Conservation (phyloP, 2,113 vertebrate species). For the Sebastes fasciatus region DNA sequence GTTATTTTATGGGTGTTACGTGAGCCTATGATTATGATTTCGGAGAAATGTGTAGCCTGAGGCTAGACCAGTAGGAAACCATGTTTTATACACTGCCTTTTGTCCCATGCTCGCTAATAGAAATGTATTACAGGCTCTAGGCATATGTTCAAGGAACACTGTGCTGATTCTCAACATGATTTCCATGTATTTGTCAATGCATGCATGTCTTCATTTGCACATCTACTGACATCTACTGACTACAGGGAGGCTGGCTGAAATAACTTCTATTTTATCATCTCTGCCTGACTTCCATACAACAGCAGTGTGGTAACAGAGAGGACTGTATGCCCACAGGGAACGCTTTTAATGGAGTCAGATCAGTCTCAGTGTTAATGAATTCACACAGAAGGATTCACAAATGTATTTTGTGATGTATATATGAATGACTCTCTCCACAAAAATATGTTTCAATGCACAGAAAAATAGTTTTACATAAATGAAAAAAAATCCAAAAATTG, state of each 20-base stretch:
- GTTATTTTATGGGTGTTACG: not conserved
- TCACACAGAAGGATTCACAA: not conserved
- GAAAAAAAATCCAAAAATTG: too few relatives aligned
- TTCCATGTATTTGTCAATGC: slow-evolving; percentile 8
- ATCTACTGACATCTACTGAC: not conserved
- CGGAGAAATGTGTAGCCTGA: not conserved
- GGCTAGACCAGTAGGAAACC: not conserved
- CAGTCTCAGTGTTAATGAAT: not conserved
- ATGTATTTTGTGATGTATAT: not conserved
- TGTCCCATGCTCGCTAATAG: not conserved
- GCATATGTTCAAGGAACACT: not conserved
- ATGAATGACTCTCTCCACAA: not conserved
- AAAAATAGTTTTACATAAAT: not conserved
- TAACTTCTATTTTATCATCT: not conserved
- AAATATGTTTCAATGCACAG: not conserved
- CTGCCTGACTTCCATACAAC: not conserved
- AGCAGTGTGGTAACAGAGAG: not conserved
- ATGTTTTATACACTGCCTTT: not conserved
- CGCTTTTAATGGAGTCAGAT: not conserved
- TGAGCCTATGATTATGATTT: not conserved
- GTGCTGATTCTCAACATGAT: not conserved
- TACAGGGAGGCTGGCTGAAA: not conserved
- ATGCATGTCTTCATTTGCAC: not conserved
- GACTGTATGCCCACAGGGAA: not conserved
- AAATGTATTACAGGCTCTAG: not conserved